Percentiles rank a stretch among this genome's conserved stretches.
These are phyloP conservation scores for Pseudomyrmex gracilis DNA, from an alignment of 1,140 invertebrate genomes.

Conservation along the genomic window DNA sequence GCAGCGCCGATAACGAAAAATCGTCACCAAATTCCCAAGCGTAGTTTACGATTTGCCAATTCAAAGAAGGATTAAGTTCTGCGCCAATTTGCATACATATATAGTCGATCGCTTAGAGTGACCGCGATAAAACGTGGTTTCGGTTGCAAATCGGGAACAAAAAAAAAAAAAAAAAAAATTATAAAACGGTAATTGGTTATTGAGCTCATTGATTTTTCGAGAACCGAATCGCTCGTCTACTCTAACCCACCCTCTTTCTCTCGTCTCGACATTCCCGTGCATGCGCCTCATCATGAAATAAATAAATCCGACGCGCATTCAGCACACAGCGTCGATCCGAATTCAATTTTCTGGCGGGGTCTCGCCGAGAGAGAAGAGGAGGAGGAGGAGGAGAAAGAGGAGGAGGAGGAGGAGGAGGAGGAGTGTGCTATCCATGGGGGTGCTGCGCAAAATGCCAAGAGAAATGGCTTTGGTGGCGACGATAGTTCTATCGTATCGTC, in stretches of 20 bases:
- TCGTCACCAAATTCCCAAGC: slow-evolving; percentile 73
- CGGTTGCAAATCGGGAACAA: not conserved
- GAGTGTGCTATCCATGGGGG: slow-evolving; percentile 28
- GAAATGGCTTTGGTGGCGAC: slow-evolving; percentile 34
- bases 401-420: too few species aligned
- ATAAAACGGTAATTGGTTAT: slow-evolving; percentile 79
- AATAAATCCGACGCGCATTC: slow-evolving; percentile 69
- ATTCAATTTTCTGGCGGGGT: slow-evolving; percentile 71
- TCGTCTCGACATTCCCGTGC: slow-evolving; percentile 2
- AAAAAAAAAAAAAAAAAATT: not conserved
- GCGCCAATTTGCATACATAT: slow-evolving; percentile 79
- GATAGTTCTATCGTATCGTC: slow-evolving; percentile 31
- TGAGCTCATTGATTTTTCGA: slow-evolving; percentile 71
- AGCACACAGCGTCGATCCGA: slow-evolving; percentile 57
- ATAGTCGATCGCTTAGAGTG: slow-evolving; percentile 62
- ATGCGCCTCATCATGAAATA: slow-evolving; percentile 60
- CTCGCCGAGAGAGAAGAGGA: slow-evolving; percentile 37
- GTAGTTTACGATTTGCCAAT: slow-evolving; percentile 77
- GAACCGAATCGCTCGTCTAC: slow-evolving; percentile 45
- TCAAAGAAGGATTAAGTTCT: slow-evolving; percentile 59
- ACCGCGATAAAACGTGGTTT: slow-evolving; percentile 60
- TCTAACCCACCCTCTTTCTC: not conserved
- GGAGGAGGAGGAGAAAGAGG: too few species aligned
- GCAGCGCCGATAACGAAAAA: slow-evolving; percentile 60
- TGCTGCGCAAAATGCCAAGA: slow-evolving; percentile 60